Evolutionary conservation across 2,113 vertebrate species (phyloP).

Genomic region (Prolemur simus): DNA sequence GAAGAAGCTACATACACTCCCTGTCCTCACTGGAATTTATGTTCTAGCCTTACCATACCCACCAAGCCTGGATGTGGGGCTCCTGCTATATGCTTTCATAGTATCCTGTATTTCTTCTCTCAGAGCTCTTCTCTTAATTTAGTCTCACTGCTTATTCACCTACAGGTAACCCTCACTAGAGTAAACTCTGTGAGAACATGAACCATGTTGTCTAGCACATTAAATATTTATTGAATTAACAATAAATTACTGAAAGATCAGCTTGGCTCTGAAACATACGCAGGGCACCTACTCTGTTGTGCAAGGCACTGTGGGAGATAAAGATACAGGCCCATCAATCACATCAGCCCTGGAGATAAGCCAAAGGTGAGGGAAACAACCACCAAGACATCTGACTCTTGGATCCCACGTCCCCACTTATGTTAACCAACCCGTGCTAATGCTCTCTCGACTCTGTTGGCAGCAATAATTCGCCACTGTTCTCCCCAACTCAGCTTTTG

Average conservation of each 20-base stretch:
- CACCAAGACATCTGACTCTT: not conserved
- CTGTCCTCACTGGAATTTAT: not conserved
- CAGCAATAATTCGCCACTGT: not conserved
- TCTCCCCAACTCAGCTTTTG: not conserved
- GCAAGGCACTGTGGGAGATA: not conserved
- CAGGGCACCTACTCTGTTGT: not conserved
- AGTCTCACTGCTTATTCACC: not conserved
- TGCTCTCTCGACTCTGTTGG: not conserved
- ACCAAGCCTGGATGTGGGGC: not conserved
- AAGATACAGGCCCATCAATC: not conserved
- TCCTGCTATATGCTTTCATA: not conserved
- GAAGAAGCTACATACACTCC: not conserved
- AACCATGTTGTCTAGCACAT: not conserved
- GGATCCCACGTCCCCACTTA: not conserved
- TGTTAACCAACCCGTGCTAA: not conserved
- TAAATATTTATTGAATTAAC: slow-evolving; percentile 30
- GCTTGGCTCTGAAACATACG: not conserved
- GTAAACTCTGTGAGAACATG: not conserved
- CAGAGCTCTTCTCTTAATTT: not conserved
- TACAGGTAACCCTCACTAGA: not conserved
- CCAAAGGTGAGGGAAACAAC: not conserved
- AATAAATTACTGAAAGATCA: not conserved
- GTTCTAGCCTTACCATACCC: not conserved
- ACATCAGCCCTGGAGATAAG: not conserved
- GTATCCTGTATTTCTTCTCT: not conserved